phyloP scores from a whole-genome alignment of 2,888 invertebrate genomes.

The Lasioglossum malachurum region DNA sequence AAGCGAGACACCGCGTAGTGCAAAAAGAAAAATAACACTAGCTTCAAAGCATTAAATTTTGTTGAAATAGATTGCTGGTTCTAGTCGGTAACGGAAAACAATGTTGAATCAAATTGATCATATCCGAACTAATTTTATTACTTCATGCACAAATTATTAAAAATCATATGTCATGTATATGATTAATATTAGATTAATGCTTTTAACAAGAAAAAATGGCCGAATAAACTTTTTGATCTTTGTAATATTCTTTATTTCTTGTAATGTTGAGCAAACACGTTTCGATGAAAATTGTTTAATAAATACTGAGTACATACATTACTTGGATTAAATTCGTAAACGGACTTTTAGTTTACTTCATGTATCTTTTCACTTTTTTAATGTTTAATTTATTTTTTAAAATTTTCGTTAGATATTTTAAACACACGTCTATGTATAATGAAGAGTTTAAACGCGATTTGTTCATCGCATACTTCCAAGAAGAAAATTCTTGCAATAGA shows the following conservation, averaged over 20 bases:
- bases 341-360: slow-evolving; percentile 32
- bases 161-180: slow-evolving; percentile 34
- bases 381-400: slow-evolving; percentile 22
- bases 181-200: slow-evolving; percentile 41
- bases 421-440: slow-evolving; percentile 33
- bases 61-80: slow-evolving; percentile 44
- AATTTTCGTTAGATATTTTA: slow-evolving; percentile 38
- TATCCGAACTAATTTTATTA: slow-evolving; percentile 36
- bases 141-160: slow-evolving; percentile 44
- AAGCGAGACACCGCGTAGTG: background rate
- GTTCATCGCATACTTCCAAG: slow-evolving; percentile 2
- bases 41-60: slow-evolving; percentile 50
- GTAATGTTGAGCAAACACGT: background rate
- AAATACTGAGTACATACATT: slow-evolving; percentile 1
- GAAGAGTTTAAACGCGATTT: slow-evolving; percentile 29
- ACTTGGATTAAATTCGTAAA: slow-evolving; percentile 5
- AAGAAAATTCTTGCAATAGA: slow-evolving; percentile 23
- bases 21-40: slow-evolving; percentile 14
- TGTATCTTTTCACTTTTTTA: slow-evolving; percentile 40
- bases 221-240: slow-evolving; percentile 58
- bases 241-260: slow-evolving; percentile 33
- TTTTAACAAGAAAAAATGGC: slow-evolving; percentile 49
- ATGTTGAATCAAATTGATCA: slow-evolving; percentile 43
- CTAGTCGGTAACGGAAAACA: slow-evolving; percentile 54
- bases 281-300: slow-evolving; percentile 11